Conservation (phyloP, 2,888 invertebrate species). For the Andrena minutula region DNA sequence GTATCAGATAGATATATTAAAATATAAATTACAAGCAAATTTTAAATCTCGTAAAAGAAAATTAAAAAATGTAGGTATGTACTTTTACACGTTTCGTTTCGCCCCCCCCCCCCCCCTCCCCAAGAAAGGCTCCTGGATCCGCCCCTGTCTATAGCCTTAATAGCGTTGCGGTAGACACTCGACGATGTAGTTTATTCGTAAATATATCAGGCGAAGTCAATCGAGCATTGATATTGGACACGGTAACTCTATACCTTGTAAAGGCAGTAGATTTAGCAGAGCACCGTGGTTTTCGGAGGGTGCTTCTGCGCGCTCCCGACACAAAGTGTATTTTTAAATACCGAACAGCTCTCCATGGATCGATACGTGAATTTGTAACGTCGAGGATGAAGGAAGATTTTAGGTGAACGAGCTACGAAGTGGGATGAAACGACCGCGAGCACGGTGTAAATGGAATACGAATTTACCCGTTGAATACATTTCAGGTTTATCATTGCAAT, state of each 20-base stretch:
- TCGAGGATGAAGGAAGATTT: neutral
- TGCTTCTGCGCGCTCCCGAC: neutral
- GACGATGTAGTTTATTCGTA: slow-evolving; percentile 3
- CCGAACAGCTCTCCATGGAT: neutral
- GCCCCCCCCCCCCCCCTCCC: too few species aligned
- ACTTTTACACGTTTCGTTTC: too few species aligned
- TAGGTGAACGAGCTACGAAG: slow-evolving; percentile 16
- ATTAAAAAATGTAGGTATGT: too few species aligned
- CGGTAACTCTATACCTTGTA: neutral
- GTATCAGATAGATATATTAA: too few species aligned
- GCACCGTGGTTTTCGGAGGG: neutral
- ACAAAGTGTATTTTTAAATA: neutral
- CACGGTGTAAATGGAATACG: slow-evolving; percentile 1
- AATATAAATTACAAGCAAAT: too few species aligned
- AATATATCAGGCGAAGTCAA: slow-evolving; percentile 20
- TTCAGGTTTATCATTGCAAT: slow-evolving; percentile 15
- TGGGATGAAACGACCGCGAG: neutral
- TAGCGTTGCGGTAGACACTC: neutral
- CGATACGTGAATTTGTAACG: neutral
- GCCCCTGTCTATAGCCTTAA: too few species aligned
- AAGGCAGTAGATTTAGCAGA: too few species aligned
- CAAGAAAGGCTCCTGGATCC: too few species aligned
- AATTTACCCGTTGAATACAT: slow-evolving; percentile 25
- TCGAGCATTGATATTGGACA: slow-evolving; percentile 4
- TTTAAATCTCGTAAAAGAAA: too few species aligned